phyloP scores from a whole-genome alignment of 2,113 vertebrate genomes.

The Zonotrichia leucophrys region DNA sequence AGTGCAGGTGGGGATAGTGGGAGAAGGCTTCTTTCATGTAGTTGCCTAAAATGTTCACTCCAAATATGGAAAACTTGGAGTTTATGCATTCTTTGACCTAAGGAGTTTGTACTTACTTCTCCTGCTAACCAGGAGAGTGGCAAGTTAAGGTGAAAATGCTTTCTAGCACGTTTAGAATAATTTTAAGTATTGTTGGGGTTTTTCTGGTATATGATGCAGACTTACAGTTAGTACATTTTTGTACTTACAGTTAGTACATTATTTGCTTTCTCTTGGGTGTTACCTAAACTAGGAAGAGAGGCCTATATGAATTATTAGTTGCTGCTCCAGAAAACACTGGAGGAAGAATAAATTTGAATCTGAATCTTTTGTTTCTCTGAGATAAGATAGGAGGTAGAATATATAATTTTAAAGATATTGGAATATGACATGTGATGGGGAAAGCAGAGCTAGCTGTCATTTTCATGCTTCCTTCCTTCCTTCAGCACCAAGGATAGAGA shows the following conservation, averaged over 20 bases:
- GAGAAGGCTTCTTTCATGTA: not conserved
- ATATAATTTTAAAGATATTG: not conserved
- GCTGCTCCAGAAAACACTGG: not conserved
- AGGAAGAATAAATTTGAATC: not conserved
- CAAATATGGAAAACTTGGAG: not conserved
- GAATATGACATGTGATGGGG: not conserved
- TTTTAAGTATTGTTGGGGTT: not conserved
- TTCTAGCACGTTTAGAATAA: not conserved
- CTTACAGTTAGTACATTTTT: not conserved
- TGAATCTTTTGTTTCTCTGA: not conserved
- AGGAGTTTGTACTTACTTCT: not conserved
- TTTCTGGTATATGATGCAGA: not conserved
- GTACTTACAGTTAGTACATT: not conserved
- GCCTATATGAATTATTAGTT: not conserved
- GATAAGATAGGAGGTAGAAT: not conserved
- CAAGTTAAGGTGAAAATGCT: not conserved
- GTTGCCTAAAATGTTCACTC: not conserved
- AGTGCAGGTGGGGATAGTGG: not conserved
- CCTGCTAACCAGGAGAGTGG: not conserved
- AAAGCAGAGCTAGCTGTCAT: not conserved
- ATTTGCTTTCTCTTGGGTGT: not conserved
- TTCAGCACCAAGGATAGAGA: slow-evolving; percentile 89
- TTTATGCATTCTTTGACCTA: not conserved
- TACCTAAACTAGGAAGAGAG: not conserved
- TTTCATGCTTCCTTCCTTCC: not conserved